Conservation (phyloP, 2,797 vertebrate species). For the Malurus splendens region DNA sequence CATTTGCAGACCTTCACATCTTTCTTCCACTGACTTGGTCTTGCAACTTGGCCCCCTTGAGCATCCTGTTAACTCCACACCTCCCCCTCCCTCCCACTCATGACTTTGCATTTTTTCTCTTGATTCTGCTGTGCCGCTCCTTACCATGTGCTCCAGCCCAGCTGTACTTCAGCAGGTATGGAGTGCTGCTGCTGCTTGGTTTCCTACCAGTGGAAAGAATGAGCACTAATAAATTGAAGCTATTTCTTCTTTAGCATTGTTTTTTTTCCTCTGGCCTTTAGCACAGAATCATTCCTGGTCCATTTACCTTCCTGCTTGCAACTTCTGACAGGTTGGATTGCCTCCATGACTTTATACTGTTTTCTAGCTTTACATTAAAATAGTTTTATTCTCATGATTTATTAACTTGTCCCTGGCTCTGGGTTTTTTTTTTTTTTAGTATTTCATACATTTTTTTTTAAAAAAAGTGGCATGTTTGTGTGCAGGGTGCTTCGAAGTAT, state of each 20-base stretch:
- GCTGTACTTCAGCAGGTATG: not conserved
- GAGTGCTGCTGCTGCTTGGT: not conserved
- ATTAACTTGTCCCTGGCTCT: not conserved
- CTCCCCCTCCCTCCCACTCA: not conserved
- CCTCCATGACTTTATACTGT: not conserved
- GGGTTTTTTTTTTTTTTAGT: not conserved
- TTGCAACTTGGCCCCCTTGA: not conserved
- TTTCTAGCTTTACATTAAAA: not conserved
- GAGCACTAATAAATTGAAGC: not conserved
- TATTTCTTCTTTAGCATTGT: not conserved
- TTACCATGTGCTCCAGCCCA: not conserved
- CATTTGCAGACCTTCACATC: not conserved
- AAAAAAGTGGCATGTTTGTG: not conserved
- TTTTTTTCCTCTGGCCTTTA: not conserved
- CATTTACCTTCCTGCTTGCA: not conserved
- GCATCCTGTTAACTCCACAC: not conserved
- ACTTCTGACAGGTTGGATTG: not conserved
- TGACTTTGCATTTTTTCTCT: not conserved
- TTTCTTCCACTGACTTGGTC: not conserved
- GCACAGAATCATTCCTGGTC: not conserved
- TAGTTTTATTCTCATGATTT: not conserved
- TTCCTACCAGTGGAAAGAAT: not conserved
- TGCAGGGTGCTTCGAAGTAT: not conserved
- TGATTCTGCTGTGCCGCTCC: not conserved
- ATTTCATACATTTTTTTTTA: not conserved